Conservation (phyloP, 35 echinoderm and acorn worm species). For the Stichopus chloronotus region DNA sequence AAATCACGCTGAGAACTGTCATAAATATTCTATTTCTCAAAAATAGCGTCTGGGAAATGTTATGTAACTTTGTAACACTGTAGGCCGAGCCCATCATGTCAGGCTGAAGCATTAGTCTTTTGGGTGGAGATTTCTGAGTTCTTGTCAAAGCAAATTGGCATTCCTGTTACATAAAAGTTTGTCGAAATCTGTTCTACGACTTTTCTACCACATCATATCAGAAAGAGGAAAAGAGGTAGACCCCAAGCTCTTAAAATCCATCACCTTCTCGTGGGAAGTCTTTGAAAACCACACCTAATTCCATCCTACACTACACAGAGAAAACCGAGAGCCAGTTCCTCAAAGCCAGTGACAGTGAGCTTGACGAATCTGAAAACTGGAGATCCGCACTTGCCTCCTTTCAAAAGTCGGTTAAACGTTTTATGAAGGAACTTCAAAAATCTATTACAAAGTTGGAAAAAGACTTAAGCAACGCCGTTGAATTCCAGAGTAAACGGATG, state of each 20-base stretch:
- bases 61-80: too few relatives aligned
- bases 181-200: not conserved
- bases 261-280: not conserved
- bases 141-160: not conserved
- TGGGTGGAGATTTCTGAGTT: not conserved
- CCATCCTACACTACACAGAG: not conserved
- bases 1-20: too few relatives aligned
- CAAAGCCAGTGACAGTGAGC: not conserved
- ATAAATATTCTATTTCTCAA: too few relatives aligned
- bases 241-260: not conserved
- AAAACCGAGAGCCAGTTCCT: not conserved
- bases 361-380: not conserved
- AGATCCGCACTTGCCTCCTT: not conserved
- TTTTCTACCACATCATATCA: not conserved
- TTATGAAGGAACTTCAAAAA: not conserved
- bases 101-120: not conserved
- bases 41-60: too few relatives aligned
- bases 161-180: not conserved
- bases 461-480: not conserved
- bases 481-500: not conserved
- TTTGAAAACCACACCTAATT: not conserved
- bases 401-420: not conserved
- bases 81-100: not conserved
- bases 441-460: not conserved
- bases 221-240: not conserved